A percentile compares a stretch with the other conserved stretches of the same genome.
phyloP scores from a whole-genome alignment of 1,140 invertebrate species.

The Bactericera cockerelli region DNA sequence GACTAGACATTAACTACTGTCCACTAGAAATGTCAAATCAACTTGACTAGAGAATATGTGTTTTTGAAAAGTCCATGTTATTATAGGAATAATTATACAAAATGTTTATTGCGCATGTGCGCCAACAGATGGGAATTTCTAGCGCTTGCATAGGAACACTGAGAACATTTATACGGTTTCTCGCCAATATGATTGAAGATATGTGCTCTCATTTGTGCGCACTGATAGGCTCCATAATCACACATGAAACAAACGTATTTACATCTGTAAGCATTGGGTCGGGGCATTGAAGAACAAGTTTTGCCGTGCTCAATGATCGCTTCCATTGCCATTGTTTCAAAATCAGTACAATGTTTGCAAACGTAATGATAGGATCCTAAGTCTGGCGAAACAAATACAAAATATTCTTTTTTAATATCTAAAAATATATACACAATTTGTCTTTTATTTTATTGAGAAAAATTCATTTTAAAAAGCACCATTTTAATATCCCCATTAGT shows the following conservation, averaged over 20 bases:
- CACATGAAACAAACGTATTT: conserved; percentile 15
- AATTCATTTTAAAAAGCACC: too few species aligned
- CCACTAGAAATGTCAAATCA: too few species aligned
- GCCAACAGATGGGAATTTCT: background rate
- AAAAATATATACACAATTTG: too few species aligned
- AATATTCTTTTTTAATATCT: background rate
- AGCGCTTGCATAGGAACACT: conserved; percentile 14
- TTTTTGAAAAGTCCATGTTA: too few species aligned
- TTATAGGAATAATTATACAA: too few species aligned
- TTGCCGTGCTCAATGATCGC: background rate
- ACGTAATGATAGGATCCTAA: background rate
- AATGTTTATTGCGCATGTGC: background rate
- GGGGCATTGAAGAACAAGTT: background rate
- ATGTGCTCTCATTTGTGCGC: conserved; percentile 2
- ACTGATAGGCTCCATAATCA: conserved; percentile 4
- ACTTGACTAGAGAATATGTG: too few species aligned
- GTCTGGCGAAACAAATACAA: background rate
- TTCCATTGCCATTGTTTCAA: background rate
- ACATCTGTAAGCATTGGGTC: conserved; percentile 16
- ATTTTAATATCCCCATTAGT: too few species aligned
- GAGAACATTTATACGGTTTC: conserved; percentile 14
- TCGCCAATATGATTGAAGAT: conserved; percentile 12
- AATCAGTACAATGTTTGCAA: background rate
- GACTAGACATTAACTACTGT: too few species aligned
- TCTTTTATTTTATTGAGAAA: too few species aligned